Percentiles rank a stretch among this genome's conserved stretches.
Conservation (phyloP, 2,888 invertebrate genomes). For the Drosophila tripunctata region DNA sequence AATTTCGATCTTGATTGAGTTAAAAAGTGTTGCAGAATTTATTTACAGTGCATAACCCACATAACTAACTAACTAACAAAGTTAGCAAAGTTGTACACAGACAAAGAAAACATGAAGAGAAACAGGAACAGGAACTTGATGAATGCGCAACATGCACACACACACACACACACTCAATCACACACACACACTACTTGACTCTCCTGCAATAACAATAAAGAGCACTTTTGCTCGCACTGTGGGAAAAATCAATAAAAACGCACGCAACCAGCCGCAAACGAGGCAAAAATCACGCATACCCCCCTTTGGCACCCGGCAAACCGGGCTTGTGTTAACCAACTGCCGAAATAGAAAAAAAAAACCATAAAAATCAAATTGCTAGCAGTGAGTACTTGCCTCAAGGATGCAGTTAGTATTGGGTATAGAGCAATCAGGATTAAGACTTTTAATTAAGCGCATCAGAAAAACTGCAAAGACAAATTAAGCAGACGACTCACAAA, state of each 20-base stretch:
- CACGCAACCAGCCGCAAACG: conserved; percentile 45
- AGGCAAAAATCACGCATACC: conserved; percentile 9
- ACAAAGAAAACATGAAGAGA: not conserved
- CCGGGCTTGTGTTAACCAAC: not conserved
- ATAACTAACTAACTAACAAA: conserved; percentile 40
- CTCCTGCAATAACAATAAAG: conserved; percentile 20
- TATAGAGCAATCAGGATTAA: conserved; percentile 27
- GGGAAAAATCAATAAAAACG: conserved; percentile 76
- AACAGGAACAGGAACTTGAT: conserved; percentile 34
- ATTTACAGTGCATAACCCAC: conserved; percentile 12
- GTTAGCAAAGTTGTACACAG: conserved; percentile 15
- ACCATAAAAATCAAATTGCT: not conserved
- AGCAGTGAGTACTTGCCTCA: conserved; percentile 1
- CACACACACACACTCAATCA: conserved; percentile 16
- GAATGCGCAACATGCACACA: conserved; percentile 46
- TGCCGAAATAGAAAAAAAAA: not conserved
- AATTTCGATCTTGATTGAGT: not conserved
- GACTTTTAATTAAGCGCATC: conserved; percentile 51
- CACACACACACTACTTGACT: conserved; percentile 12
- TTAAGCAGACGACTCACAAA: conserved; percentile 37
- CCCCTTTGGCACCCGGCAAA: not conserved
- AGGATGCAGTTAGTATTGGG: conserved; percentile 14
- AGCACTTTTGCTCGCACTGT: conserved; percentile 33
- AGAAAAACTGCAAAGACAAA: conserved; percentile 23
- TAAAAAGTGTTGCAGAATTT: not conserved